phyloP scores from a whole-genome alignment of 1,140 invertebrate species.

The Drosophila asahinai region DNA sequence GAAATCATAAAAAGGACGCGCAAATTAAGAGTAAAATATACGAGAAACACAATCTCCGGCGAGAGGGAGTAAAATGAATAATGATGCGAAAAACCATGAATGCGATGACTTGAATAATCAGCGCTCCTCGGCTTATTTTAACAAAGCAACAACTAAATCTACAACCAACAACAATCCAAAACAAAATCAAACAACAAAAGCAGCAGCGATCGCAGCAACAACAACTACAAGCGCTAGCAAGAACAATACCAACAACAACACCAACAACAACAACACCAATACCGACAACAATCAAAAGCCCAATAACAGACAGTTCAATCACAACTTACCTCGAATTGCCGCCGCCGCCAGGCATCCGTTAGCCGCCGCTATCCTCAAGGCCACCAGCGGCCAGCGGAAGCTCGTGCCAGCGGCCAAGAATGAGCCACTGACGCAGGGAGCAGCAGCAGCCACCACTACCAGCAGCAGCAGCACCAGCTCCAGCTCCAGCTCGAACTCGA shows the following conservation, averaged over 20 bases:
- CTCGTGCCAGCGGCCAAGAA: slow-evolving; percentile 53
- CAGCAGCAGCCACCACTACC: slow-evolving; percentile 22
- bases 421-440: slow-evolving; percentile 59
- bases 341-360: slow-evolving; percentile 58
- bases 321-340: slow-evolving; percentile 59
- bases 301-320: slow-evolving; percentile 57
- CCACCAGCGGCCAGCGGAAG: slow-evolving; percentile 59
- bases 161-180: slow-evolving; percentile 40
- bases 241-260: slow-evolving; percentile 29
- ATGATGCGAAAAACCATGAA: slow-evolving; percentile 82
- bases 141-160: slow-evolving; percentile 46
- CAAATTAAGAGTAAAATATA: slow-evolving; percentile 53
- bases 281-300: slow-evolving; percentile 44
- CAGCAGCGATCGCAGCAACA: slow-evolving; percentile 28
- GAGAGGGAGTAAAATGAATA: slow-evolving; percentile 83
- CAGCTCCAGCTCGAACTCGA: slow-evolving; percentile 9
- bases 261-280: slow-evolving; percentile 27
- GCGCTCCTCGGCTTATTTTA: slow-evolving; percentile 66
- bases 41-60: slow-evolving; percentile 38
- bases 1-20: slow-evolving; percentile 56
- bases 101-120: slow-evolving; percentile 80
- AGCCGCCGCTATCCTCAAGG: slow-evolving; percentile 61
- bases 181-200: slow-evolving; percentile 35
- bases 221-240: slow-evolving; percentile 17
- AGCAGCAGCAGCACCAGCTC: neutral